These are phyloP conservation scores for Cryptophagus acutangulus DNA, from an alignment of 2,888 invertebrate genomes.

Conservation along the genomic window DNA sequence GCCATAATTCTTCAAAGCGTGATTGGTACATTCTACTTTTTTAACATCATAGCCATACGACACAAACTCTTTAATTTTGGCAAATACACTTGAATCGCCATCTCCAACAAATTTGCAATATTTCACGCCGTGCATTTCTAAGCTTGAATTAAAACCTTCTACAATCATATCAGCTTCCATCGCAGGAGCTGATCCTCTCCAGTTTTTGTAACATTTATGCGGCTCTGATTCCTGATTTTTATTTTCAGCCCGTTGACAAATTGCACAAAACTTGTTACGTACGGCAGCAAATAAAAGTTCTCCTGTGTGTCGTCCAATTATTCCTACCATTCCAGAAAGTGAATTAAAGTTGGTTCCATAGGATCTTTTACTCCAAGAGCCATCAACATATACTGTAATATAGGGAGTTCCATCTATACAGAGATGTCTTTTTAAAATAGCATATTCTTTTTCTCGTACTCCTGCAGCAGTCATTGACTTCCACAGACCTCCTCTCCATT, in stretches of 20 bases:
- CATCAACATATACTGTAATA: conserved; percentile 20
- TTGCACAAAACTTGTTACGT: conserved; percentile 22
- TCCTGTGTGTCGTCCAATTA: conserved; percentile 19
- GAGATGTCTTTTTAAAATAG: conserved; percentile 13
- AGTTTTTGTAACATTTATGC: conserved; percentile 25
- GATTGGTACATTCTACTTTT: conserved; percentile 22
- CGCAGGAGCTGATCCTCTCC: conserved; percentile 15
- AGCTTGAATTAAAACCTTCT: conserved; percentile 19
- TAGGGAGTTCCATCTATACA: conserved; percentile 15
- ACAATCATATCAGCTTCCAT: conserved; percentile 24
- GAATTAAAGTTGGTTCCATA: conserved; percentile 19
- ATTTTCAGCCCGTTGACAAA: conserved; percentile 18
- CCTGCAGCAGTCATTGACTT: conserved; percentile 16
- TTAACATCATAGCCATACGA: conserved; percentile 19
- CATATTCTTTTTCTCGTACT: conserved; percentile 12
- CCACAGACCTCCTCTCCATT: conserved; percentile 12
- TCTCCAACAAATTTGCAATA: conserved; percentile 21
- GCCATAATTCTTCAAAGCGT: conserved; percentile 25
- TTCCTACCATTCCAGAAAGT: conserved; percentile 16
- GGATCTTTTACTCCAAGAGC: conserved; percentile 19
- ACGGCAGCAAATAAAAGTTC: conserved; percentile 21
- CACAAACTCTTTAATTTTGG: conserved; percentile 17
- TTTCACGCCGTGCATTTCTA: conserved; percentile 15
- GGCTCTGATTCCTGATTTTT: conserved; percentile 1
- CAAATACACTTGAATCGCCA: conserved; percentile 22